phyloP scores from a whole-genome alignment of 2,888 invertebrate genomes.

The Monopis laevigella region DNA sequence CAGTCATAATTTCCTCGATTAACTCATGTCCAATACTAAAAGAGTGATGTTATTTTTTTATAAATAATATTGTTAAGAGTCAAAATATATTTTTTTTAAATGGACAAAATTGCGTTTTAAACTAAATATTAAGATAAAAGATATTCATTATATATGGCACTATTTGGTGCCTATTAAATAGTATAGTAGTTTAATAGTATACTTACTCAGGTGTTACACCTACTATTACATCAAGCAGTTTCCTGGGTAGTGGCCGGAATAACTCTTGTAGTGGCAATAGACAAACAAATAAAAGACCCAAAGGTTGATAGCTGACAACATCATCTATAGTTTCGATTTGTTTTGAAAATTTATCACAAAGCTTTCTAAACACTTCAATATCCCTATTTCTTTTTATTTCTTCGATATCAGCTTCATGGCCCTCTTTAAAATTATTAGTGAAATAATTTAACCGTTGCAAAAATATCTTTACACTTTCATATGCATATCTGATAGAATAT shows the following conservation, averaged over 20 bases:
- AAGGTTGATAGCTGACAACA: constrained; percentile 71
- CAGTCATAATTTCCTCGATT: constrained; percentile 66
- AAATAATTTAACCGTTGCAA: constrained; percentile 72
- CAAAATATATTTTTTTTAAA: too few relatives aligned
- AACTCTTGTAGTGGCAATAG: constrained; percentile 76
- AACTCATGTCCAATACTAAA: constrained; percentile 71
- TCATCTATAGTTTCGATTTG: constrained; percentile 75
- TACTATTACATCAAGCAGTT: constrained; percentile 73
- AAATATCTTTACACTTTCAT: constrained; percentile 70
- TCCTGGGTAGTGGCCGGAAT: constrained; percentile 75
- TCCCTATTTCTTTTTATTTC: constrained; percentile 72
- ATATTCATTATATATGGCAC: too few relatives aligned
- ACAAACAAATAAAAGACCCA: constrained; percentile 79
- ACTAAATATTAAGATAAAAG: too few relatives aligned
- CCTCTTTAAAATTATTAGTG: constrained; percentile 74
- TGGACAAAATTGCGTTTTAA: too few relatives aligned
- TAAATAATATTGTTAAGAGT: too few relatives aligned
- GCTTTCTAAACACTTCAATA: constrained; percentile 70
- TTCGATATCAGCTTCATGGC: constrained; percentile 71
- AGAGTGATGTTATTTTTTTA: too few relatives aligned
- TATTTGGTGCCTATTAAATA: too few relatives aligned
- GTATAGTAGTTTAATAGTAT: too few relatives aligned
- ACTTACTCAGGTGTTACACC: constrained; percentile 73
- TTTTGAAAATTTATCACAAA: constrained; percentile 73
- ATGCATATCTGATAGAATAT: constrained; percentile 66